Percentiles rank a stretch among this genome's conserved stretches.
phyloP scores from a whole-genome alignment of 2,113 vertebrate genomes.

The Anas platyrhynchos region DNA sequence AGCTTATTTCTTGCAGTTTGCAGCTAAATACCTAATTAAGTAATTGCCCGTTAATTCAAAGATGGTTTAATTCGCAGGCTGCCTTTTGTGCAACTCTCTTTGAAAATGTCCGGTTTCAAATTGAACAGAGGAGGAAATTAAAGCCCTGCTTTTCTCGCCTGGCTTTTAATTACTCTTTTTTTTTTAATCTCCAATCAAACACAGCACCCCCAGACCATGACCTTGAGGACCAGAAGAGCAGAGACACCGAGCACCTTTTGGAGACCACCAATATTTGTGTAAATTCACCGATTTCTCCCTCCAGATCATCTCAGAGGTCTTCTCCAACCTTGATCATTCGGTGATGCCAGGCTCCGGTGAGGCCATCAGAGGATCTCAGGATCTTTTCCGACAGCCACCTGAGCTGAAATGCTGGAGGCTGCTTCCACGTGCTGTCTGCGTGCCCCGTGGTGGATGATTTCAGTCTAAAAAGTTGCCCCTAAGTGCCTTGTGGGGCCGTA shows the following conservation, averaged over 20 bases:
- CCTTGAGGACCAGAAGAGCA: background rate
- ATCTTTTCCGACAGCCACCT: background rate
- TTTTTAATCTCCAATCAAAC: background rate
- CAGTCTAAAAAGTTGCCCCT: background rate
- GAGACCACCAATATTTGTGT: background rate
- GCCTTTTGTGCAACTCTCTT: background rate
- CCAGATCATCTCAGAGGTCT: too few species aligned
- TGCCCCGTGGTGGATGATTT: background rate
- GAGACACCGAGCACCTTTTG: rapidly evolving
- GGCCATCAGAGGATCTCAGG: background rate
- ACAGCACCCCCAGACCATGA: rapidly evolving
- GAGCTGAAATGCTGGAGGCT: background rate
- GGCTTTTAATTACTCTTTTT: conserved; percentile 11
- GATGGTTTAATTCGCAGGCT: background rate
- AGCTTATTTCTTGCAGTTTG: background rate
- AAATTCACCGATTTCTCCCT: background rate
- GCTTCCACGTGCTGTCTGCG: rapidly evolving
- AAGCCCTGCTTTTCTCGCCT: background rate
- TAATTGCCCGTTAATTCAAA: conserved; percentile 41
- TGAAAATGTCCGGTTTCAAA: conserved; percentile 23
- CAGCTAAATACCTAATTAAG: conserved; percentile 41
- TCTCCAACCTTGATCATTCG: too few species aligned
- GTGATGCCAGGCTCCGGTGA: rapidly evolving
- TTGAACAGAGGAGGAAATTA: background rate
- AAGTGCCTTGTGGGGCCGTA: background rate